These are phyloP conservation scores for Quadroppia sp. DNA, from an alignment of 2,888 invertebrate genomes.

Conservation along the genomic window DNA sequence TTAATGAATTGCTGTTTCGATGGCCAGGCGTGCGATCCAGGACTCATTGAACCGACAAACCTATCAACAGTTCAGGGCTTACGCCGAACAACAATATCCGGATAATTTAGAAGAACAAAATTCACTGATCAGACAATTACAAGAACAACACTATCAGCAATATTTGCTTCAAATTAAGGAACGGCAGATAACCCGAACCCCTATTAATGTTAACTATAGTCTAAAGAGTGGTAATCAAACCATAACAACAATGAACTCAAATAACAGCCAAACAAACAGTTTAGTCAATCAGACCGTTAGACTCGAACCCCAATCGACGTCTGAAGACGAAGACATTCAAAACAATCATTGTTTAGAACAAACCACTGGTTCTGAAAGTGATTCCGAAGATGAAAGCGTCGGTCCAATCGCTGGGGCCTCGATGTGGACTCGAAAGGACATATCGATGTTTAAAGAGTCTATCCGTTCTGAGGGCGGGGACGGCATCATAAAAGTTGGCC, in stretches of 20 bases:
- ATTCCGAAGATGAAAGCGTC: slow-evolving; percentile 40
- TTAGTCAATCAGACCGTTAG: background rate
- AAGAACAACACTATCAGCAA: slow-evolving; percentile 98
- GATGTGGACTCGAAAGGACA: slow-evolving; percentile 93
- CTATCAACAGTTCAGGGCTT: slow-evolving; percentile 78
- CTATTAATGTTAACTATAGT: background rate
- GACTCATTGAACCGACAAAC: slow-evolving; percentile 94
- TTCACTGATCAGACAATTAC: slow-evolving; percentile 83
- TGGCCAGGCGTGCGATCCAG: slow-evolving; percentile 66
- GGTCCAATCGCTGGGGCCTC: slow-evolving; percentile 61
- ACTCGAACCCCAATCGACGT: background rate
- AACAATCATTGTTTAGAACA: slow-evolving; percentile 1
- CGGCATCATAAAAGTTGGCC: slow-evolving; percentile 85
- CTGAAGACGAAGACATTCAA: slow-evolving; percentile 19
- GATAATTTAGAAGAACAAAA: slow-evolving; percentile 72
- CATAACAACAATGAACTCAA: slow-evolving; percentile 48
- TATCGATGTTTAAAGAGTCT: slow-evolving; percentile 82
- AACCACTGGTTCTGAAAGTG: slow-evolving; percentile 4
- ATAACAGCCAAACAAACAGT: background rate
- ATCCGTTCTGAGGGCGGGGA: slow-evolving; percentile 75
- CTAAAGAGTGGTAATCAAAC: slow-evolving; percentile 42
- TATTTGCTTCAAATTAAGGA: slow-evolving; percentile 81
- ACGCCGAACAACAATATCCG: slow-evolving; percentile 85
- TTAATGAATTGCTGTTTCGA: background rate
- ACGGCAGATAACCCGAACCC: slow-evolving; percentile 55